Evolutionary conservation across 2,888 invertebrate genomes (phyloP).

Genomic region (Plebejus argus): DNA sequence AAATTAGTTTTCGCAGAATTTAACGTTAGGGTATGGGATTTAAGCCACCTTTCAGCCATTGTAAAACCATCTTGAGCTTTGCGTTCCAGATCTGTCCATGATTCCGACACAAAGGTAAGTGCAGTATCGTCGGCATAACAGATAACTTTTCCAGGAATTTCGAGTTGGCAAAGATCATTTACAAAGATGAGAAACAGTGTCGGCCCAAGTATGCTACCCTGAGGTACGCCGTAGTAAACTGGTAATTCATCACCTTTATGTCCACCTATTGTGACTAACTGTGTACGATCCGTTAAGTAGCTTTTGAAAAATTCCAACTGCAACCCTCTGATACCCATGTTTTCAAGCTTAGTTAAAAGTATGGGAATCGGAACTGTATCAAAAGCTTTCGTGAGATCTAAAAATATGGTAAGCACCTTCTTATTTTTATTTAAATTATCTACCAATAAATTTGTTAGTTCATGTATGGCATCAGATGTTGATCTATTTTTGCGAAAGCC

Average conservation of each 20-base stretch:
- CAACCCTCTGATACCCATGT: too few species aligned
- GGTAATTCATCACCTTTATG: background rate
- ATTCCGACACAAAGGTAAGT: background rate
- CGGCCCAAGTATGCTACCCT: background rate
- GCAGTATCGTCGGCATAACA: background rate
- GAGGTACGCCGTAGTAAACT: background rate
- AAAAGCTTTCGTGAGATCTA: background rate
- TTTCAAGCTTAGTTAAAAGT: too few species aligned
- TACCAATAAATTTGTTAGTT: background rate
- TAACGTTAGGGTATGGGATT: background rate
- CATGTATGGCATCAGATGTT: background rate
- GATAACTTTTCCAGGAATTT: background rate
- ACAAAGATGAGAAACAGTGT: background rate
- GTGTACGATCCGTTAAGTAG: background rate
- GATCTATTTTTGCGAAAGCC: background rate
- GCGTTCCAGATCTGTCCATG: background rate
- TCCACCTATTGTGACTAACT: background rate
- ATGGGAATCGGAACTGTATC: background rate
- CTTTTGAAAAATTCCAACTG: background rate
- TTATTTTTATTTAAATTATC: constrained; percentile 8
- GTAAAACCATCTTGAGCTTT: background rate
- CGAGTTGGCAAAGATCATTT: background rate
- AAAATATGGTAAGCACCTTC: background rate
- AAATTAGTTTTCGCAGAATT: background rate
- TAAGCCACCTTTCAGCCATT: background rate